phyloP scores from a whole-genome alignment of 2,113 vertebrate genomes.

The Recurvirostra avosetta region DNA sequence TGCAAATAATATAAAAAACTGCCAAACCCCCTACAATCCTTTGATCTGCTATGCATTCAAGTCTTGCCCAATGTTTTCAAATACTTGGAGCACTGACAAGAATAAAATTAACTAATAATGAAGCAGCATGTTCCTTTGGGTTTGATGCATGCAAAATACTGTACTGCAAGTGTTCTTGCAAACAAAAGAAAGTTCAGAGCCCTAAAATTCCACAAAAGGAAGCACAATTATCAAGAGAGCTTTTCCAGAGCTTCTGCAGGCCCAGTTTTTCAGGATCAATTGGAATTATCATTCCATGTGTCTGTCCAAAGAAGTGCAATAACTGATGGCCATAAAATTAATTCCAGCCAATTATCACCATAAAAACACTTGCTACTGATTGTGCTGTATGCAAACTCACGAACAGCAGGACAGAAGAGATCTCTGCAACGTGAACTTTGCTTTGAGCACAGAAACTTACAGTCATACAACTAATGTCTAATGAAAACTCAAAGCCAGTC shows the following conservation, averaged over 20 bases:
- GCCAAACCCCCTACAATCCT: not conserved
- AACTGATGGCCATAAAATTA: not conserved
- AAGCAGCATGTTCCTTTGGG: not conserved
- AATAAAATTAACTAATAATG: not conserved
- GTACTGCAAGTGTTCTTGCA: not conserved
- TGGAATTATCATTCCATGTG: not conserved
- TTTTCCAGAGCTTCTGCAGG: not conserved
- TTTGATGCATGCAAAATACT: not conserved
- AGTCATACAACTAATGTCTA: not conserved
- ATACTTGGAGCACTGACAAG: not conserved
- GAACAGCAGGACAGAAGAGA: not conserved
- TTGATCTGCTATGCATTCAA: not conserved
- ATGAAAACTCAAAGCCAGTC: not conserved
- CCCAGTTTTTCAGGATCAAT: not conserved
- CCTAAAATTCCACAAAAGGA: not conserved
- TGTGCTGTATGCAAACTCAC: not conserved
- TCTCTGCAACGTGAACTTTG: not conserved
- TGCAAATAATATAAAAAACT: not conserved
- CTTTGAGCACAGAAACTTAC: not conserved
- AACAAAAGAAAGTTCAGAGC: not conserved
- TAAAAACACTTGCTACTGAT: not conserved
- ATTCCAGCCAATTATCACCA: not conserved
- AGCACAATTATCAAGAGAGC: not conserved
- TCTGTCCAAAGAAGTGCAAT: not conserved
- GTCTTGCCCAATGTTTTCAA: not conserved